These are phyloP conservation scores for Calidris pugnax DNA, from an alignment of 2,113 vertebrate species.

Conservation along the genomic window DNA sequence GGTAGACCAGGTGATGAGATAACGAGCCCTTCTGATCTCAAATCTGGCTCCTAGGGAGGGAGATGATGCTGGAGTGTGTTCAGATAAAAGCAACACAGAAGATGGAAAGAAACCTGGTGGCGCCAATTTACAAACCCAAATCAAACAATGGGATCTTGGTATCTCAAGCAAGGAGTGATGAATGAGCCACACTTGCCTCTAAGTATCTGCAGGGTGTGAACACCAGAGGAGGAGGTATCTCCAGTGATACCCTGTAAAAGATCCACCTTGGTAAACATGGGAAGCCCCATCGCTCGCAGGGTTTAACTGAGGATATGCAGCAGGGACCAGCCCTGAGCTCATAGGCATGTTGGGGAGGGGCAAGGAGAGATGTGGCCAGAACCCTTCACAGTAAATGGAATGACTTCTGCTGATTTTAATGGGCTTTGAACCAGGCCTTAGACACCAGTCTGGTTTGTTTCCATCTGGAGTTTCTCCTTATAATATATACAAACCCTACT, in stretches of 20 bases:
- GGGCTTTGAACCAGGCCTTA: neutral
- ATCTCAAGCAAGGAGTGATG: neutral
- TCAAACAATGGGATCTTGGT: neutral
- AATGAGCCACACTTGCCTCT: neutral
- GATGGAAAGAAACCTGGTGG: neutral
- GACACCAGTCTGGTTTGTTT: neutral
- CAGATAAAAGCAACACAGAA: neutral
- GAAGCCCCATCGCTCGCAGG: neutral
- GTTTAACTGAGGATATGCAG: neutral
- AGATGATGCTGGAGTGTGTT: neutral
- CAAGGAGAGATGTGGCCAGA: neutral
- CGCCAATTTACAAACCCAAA: neutral
- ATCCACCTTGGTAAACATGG: neutral
- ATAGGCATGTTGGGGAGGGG: neutral
- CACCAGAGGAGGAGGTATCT: neutral
- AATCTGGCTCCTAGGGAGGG: neutral
- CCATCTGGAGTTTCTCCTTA: neutral
- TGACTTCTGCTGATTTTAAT: neutral
- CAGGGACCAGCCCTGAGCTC: neutral
- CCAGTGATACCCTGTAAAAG: neutral
- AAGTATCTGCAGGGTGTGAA: neutral
- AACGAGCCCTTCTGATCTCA: neutral
- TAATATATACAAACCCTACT: neutral
- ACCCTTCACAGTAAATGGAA: neutral
- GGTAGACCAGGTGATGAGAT: neutral